Base-by-base conservation (phyloP, 2,888 invertebrate species). In the Scaptomyza tumidula region DNA sequence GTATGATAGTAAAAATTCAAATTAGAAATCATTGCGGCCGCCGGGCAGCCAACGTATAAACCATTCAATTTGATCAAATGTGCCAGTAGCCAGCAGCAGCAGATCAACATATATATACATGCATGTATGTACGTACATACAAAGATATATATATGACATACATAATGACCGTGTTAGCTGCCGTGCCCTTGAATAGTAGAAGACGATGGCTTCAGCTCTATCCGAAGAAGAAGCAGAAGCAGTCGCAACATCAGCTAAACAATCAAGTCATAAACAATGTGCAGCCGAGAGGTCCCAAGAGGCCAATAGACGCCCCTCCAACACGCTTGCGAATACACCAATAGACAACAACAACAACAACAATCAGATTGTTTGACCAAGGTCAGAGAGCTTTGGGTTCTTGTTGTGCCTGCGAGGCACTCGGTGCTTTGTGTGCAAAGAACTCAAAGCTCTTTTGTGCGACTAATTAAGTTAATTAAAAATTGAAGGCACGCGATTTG, bases 181-280 rank as follows among this genome's bases (percentile, higher is more conserved):
- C 59, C 64, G 67, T 81, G 86, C 67, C 81, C 81, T 81, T 81
- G 86, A 85, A 73, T 60, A 64, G 69, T 65, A 70, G 67, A 86
- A 84, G 85, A 75, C 63, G 63, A 35, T 37, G 60, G 58, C 57
- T 60, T 53, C 9, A 46, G 46, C 53, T 45, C 16, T 37, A 49
- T 54, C 53, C 31, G 48, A 65, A 45, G 77, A 65, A 57, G 58
- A 65, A 57, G 58, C 64, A 68, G 55, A 68, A 53, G 45, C 72
- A 78, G 39, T 16, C 16, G 41, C 39, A 39, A 14, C 70, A 52
- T 39, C 72, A 78, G 43, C 75, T 74, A 66, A 88, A 85, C 88
- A 85, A 88, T 88, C 75, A 74, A 88, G 68, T 78, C 88, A 78
- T 85, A 88, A 85, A 85, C 86, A 88, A 88, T 85, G 84, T 86